Evolutionary conservation across 2,797 vertebrate species (phyloP), one percentile per base, ranked within the genome.

Genomic region (Brachyalestes nurse): DNA sequence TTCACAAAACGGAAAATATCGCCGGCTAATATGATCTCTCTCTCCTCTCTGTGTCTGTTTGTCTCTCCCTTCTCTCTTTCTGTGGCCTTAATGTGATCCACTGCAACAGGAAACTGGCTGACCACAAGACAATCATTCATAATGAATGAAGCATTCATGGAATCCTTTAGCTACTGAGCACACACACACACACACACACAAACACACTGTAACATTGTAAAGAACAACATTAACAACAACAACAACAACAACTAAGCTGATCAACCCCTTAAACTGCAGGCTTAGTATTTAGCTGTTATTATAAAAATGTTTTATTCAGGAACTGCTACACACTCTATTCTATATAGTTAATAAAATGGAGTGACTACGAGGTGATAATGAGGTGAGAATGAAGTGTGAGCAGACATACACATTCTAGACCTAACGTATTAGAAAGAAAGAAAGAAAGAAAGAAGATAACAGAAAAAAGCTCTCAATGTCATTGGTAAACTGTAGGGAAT

Each of bases 371-470:
- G 47, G 9, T 49, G 47, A 49, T 8, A 14, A 49, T 12, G 47
- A 49, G 12, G 47, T 49, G 53, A 55, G 10, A 55, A 7, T 60
- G n/a, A 60, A 60, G 21, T 23, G 21, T 60, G 57, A 60, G n/a
- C 7, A 1, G 21, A 61, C 19, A 25, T 14, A 14, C 2, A 28
- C 9, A 0, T 28, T 13, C 8, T 28, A 28, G 28, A 28, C 28
- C 28, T 1, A 1, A 28, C 82, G 78, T 89, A 77, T 42, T 4
- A 6, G 45, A 4, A 47, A 47, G 45, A 83, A 67, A 75, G 78
- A 86, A 83, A 42, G 38, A 77, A 83, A 82, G 77, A 89, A 74
- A 77, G 60, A 82, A 62, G 83, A 77, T 85, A 13, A 21, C 81
- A 81, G 82, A 65, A 58, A 45, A 64, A 17, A 51, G 16, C 13